Evolutionary conservation across 2,888 invertebrate species (phyloP).

Genomic region (Adelphocoris suturalis): DNA sequence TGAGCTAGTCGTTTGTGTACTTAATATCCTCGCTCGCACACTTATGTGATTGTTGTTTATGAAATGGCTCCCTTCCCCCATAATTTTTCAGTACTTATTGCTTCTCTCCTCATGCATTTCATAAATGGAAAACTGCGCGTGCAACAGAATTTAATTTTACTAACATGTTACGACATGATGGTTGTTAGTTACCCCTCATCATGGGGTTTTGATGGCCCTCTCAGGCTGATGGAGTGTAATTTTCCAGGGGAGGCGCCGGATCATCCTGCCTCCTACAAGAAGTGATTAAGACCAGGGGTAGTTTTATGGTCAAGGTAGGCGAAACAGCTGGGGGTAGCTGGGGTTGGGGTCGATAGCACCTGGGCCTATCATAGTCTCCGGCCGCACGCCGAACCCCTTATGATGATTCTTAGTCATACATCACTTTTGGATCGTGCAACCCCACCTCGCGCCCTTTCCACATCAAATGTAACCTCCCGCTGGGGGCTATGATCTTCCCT

Average conservation of each 20-base stretch:
- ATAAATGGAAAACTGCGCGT: conserved; percentile 18
- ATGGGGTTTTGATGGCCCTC: conserved; percentile 44
- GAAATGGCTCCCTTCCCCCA: no score
- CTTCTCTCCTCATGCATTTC: background rate
- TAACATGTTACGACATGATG: conserved; percentile 51
- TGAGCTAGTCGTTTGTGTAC: no score
- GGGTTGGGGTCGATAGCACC: conserved; percentile 59
- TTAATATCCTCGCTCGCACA: no score
- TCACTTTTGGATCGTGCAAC: conserved; percentile 42
- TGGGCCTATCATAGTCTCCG: conserved; percentile 54
- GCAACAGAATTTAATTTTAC: conserved; percentile 58
- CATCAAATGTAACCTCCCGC: conserved; percentile 4
- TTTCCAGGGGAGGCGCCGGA: conserved; percentile 22
- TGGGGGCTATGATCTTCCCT: background rate
- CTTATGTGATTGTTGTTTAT: no score
- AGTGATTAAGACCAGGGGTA: conserved; percentile 54
- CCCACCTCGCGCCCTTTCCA: background rate
- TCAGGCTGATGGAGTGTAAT: conserved; percentile 51
- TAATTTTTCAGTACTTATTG: no score
- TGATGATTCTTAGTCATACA: conserved; percentile 64
- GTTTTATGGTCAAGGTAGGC: conserved; percentile 56
- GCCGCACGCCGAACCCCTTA: conserved; percentile 1
- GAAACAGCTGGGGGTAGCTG: conserved; percentile 48
- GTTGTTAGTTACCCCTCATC: conserved; percentile 56
- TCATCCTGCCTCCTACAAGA: conserved; percentile 54